Percentiles rank a stretch among this genome's conserved stretches.
Evolutionary conservation across 2,888 invertebrate genomes (phyloP).

Genomic region (Nephrotoma flavescens): DNA sequence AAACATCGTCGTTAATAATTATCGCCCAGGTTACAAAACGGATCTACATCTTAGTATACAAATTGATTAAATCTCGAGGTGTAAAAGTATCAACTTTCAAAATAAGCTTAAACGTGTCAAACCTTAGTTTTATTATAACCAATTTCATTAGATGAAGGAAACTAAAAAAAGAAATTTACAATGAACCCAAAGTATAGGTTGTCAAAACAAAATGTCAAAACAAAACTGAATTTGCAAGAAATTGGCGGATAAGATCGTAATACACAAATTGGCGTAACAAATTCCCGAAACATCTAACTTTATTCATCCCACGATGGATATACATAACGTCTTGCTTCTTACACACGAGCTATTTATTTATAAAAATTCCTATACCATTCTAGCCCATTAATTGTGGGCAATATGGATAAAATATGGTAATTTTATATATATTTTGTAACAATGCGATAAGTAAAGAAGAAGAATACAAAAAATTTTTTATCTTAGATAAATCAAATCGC

Average conservation of each 20-base stretch:
- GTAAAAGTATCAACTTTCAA: not conserved
- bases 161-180: not conserved
- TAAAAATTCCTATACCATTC: not conserved
- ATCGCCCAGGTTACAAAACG: not conserved
- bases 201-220: not conserved
- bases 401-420: not conserved
- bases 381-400: not conserved
- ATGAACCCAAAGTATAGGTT: not conserved
- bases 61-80: not conserved
- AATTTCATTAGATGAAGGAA: no score
- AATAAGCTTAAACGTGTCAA: no score
- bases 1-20: not conserved
- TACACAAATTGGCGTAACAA: not conserved
- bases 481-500: not conserved
- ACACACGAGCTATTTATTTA: not conserved
- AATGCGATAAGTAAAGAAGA: not conserved
- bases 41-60: not conserved
- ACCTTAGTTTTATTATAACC: no score
- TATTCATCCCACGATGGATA: not conserved
- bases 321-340: not conserved
- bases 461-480: not conserved
- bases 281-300: not conserved
- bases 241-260: not conserved
- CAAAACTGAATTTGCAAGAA: not conserved
- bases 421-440: not conserved